Evolutionary conservation across 2,113 vertebrate species (phyloP).

Genomic region (Hydrolagus affinis): DNA sequence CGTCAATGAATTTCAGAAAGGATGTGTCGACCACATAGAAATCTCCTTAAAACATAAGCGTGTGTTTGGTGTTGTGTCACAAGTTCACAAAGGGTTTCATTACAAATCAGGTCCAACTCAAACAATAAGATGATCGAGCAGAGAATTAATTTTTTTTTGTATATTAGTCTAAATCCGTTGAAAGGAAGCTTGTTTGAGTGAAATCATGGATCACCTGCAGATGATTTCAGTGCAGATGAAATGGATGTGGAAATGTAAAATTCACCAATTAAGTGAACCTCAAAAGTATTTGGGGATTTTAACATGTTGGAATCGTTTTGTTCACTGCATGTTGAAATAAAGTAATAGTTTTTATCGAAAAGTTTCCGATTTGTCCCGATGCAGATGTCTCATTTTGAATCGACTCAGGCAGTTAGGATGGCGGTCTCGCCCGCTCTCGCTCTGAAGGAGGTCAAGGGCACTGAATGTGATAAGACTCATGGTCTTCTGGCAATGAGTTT

Average conservation of each 20-base stretch:
- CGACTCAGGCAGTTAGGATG: not conserved
- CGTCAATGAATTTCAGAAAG: too few relatives aligned
- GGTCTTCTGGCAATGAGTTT: not conserved
- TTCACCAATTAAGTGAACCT: slow-evolving; percentile 18
- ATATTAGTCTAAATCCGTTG: not conserved
- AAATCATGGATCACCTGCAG: not conserved
- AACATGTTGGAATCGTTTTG: slow-evolving; percentile 23
- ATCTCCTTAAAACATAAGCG: too few relatives aligned
- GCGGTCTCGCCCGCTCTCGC: not conserved
- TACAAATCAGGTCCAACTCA: too few relatives aligned
- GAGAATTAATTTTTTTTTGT: slow-evolving; percentile 11
- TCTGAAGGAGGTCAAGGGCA: not conserved
- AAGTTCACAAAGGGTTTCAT: too few relatives aligned
- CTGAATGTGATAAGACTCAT: not conserved
- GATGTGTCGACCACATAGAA: too few relatives aligned
- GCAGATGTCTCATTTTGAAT: not conserved
- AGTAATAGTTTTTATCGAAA: slow-evolving; percentile 27
- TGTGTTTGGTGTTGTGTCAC: too few relatives aligned
- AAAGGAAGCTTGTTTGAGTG: not conserved
- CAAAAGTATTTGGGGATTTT: slow-evolving; percentile 13
- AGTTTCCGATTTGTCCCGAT: slow-evolving; percentile 6
- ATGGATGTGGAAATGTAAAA: slow-evolving; percentile 26
- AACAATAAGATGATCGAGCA: too few relatives aligned
- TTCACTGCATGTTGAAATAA: slow-evolving; percentile 31
- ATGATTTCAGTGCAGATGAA: slow-evolving; percentile 17